Base-by-base conservation (phyloP, 2,113 vertebrate genomes). In the Phoenicopterus ruber region DNA sequence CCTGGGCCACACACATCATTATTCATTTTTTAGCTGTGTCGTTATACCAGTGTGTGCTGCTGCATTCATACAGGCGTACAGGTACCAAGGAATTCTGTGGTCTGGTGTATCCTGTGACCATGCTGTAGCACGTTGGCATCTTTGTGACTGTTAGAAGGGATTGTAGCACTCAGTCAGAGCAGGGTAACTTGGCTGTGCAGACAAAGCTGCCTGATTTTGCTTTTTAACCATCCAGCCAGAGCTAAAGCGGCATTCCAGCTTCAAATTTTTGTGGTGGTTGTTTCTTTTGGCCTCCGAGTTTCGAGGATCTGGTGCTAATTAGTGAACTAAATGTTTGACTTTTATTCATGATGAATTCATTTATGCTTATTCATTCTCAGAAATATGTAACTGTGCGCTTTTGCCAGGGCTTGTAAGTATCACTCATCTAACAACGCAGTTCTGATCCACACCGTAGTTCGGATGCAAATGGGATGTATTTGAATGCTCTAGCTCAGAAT, bases 291-390 rank as follows among this genome's bases (percentile, higher is more conserved):
- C 71, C 52, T 76, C 85, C 3, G 22, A 91, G 65, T 52, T 96
- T 86, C 59, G 49, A 81, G 82, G 67, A 78, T 91, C 55, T 96
- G 96, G 65, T 82, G 71, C 63, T 66, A 94, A 89, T 95, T 66
- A 95, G 54, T 26, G 74, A 94, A 72, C 46, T 58, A 66, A 91
- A 85, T 65, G 55, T 65, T 79, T 69, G 77, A 91, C 70, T 62
- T 97, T 65, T 77, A 90, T 93, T 95, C 38, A 42, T 34, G 46
- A 70, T 87, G 29, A 97, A 94, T 96, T 93, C 2, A 58, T 80
- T 94, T 94, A 38, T 91, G 79, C 61, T 94, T 96, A 44, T 59
- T 85, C 54, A 72, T 88, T 92, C 46, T 96, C 38, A 77, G 59
- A 93, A 76, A 76, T 93, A 93, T n/a, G 11, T 80, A 73, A 86